phyloP scores from a whole-genome alignment of 92 coral and sea anemone genomes.

The Isaurus tuberculatus region DNA sequence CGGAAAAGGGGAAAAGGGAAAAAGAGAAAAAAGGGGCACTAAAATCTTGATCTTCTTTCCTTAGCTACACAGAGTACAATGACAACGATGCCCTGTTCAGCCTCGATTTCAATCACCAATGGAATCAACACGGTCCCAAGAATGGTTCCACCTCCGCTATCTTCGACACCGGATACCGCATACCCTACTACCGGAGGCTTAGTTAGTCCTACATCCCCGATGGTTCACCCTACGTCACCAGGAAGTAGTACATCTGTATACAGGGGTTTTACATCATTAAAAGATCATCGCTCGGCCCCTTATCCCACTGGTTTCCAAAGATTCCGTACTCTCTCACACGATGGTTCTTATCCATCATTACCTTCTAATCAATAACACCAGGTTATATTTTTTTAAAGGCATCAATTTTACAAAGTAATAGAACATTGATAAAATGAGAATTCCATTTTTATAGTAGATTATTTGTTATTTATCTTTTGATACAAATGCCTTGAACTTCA shows the following conservation, averaged over 20 bases:
- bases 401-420: too few species aligned
- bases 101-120: slow-evolving; percentile 28
- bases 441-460: too few species aligned
- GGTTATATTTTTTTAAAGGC: background rate
- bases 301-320: slow-evolving; percentile 68
- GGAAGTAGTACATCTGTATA: slow-evolving; percentile 64
- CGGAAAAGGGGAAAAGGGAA: too few species aligned
- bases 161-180: slow-evolving; percentile 60
- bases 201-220: slow-evolving; percentile 62
- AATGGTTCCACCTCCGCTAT: slow-evolving; percentile 50
- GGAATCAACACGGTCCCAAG: slow-evolving; percentile 33
- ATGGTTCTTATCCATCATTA: slow-evolving; percentile 56
- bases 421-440: too few species aligned
- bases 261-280: slow-evolving; percentile 64
- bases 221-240: slow-evolving; percentile 71
- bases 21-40: background rate
- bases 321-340: slow-evolving; percentile 55
- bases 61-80: slow-evolving; percentile 38
- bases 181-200: slow-evolving; percentile 65
- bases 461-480: too few species aligned
- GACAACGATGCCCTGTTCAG: slow-evolving; percentile 1
- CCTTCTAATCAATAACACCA: slow-evolving; percentile 34
- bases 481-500: too few species aligned
- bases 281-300: slow-evolving; percentile 70
- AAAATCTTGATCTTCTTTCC: background rate